Base-by-base conservation (phyloP, 2,797 vertebrate species). In the Neostethus bicornis region DNA sequence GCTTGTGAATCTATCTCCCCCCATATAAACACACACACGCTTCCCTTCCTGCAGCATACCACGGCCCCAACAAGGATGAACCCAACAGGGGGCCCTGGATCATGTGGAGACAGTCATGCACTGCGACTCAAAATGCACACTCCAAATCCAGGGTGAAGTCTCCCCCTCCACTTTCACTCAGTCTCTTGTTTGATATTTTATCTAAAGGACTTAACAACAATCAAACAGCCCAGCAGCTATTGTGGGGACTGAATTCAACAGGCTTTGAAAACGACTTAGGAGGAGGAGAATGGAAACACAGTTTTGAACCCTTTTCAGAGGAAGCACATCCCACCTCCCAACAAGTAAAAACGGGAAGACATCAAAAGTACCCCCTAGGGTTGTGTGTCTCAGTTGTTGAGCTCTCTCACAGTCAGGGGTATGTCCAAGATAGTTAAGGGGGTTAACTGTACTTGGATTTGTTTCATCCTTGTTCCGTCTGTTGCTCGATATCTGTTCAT, bases 161-260 rank as follows among this genome's bases (percentile, higher is more conserved):
- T 68, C 61, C 37, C n/a, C 42, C 38, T n/a, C n/a, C n/a, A n/a
- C 26, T 20, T 43, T 39, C 39, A 26, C 75, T 44, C 28, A 17
- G 49, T 77, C 61, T 81, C 59, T 56, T 80, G 77, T 89, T 86
- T 89, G 89, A 89, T 90, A 88, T 83, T 89, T 86, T 85, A 87
- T 87, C 87, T 81, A 29, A 83, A 68, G 79, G 80, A 83, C 81
- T 89, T 85, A 85, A 76, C 79, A 82, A 80, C 85, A 86, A 76
- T 88, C 85, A 87, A 83, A 86, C 57, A 28, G 72, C 73, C 81
- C 45, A 42, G 75, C 64, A 79, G 83, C 78, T 75, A 85, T 86
- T 79, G 77, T 80, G 66, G 66, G 26, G 54, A 48, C 80, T 77
- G 74, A 81, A 84, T 81, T 84, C 75, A 83, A 81, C 78, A 72